These are phyloP conservation scores for Pedionomus torquatus DNA, from an alignment of 2,113 vertebrate species.

Conservation along the genomic window DNA sequence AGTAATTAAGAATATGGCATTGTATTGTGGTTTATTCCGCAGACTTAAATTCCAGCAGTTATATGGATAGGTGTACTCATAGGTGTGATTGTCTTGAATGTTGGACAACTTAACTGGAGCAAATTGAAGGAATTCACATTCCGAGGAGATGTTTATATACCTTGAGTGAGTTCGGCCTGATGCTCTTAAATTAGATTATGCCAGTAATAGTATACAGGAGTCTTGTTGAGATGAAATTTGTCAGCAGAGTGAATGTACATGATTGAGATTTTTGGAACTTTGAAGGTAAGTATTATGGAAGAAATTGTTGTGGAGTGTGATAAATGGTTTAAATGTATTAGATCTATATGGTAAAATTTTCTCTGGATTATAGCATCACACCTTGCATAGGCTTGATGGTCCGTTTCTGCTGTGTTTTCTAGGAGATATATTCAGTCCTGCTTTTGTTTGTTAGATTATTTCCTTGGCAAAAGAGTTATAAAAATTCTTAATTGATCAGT, in stretches of 20 bases:
- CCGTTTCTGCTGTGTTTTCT: not conserved
- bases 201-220: not conserved
- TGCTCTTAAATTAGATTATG: not conserved
- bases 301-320: not conserved
- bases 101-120: not conserved
- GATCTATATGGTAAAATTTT: not conserved
- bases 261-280: not conserved
- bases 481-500: not conserved
- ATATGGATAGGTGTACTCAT: not conserved
- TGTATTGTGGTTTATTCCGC: not conserved
- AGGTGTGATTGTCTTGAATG: not conserved
- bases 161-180: not conserved
- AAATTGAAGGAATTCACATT: not conserved
- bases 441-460: not conserved
- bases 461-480: not conserved
- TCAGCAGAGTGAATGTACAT: not conserved
- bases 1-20: rapidly evolving
- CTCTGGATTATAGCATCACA: not conserved
- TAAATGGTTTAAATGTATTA: not conserved
- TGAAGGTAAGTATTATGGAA: not conserved
- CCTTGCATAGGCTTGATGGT: not conserved
- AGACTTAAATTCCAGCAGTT: not conserved
- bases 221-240: not conserved
- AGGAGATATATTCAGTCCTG: not conserved
- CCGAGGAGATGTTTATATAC: not conserved